Conservation (phyloP, 2,888 invertebrate species). For the Lasioglossum marginatum region DNA sequence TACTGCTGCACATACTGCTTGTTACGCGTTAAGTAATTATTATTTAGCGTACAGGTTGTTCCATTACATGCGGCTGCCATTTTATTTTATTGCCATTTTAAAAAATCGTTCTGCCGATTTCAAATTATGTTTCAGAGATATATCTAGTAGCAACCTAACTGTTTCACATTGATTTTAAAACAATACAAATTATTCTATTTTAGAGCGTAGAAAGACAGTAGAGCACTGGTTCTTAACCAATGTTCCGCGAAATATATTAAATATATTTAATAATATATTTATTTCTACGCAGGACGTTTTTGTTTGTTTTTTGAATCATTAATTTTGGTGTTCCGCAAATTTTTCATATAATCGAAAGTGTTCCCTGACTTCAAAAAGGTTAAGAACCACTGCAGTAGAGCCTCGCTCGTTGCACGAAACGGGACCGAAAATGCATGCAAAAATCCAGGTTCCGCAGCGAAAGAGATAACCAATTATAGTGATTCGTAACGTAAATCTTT, state of each 20-base stretch:
- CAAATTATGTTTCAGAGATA: neutral
- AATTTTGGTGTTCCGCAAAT: too few relatives aligned
- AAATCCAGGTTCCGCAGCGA: neutral
- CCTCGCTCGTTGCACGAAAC: neutral
- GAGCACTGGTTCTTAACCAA: too few relatives aligned
- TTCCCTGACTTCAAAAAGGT: too few relatives aligned
- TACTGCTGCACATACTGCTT: constrained; percentile 2
- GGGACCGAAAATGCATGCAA: neutral
- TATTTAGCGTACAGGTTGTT: neutral
- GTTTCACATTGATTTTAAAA: neutral
- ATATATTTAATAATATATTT: too few relatives aligned
- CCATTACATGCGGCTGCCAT: neutral
- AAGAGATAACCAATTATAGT: neutral
- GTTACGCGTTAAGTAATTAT: constrained; percentile 2
- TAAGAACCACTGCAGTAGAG: too few relatives aligned
- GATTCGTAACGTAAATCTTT: neutral
- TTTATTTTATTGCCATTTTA: neutral
- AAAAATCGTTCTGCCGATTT: neutral
- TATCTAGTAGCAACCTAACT: neutral
- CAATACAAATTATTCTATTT: neutral
- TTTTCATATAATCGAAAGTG: too few relatives aligned
- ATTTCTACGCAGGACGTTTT: too few relatives aligned
- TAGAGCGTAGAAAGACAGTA: neutral
- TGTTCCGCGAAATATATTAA: too few relatives aligned
- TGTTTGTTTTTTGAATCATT: too few relatives aligned